phyloP scores from a whole-genome alignment of 1,140 invertebrate genomes.

The Zaprionus kolodkinae region DNA sequence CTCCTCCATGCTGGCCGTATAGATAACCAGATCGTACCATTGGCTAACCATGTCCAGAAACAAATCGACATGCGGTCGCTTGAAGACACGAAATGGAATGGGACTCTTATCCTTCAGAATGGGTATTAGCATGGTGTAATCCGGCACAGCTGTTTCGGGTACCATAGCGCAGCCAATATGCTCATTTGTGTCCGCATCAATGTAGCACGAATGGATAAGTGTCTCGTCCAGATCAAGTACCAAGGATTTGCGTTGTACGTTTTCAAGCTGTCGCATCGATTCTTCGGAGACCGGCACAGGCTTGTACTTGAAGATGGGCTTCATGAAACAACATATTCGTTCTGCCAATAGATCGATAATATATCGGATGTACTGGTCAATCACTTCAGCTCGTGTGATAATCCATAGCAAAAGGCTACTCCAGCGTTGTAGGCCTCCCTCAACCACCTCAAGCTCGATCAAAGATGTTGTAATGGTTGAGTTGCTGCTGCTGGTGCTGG shows the following conservation, averaged over 20 bases:
- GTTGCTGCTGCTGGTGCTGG: not conserved
- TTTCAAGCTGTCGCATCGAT: not conserved
- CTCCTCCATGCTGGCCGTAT: conserved; percentile 63
- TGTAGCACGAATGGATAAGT: conserved; percentile 66
- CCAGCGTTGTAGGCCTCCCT: not conserved
- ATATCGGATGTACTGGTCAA: conserved; percentile 23
- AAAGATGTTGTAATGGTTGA: not conserved
- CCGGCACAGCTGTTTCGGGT: conserved; percentile 43
- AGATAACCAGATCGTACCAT: conserved; percentile 70
- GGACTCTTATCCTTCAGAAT: conserved; percentile 2
- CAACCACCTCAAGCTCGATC: not conserved
- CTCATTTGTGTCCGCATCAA: conserved; percentile 50
- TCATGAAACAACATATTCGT: conserved; percentile 6
- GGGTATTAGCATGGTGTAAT: conserved; percentile 34
- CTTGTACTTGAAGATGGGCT: conserved; percentile 1
- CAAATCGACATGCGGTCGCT: conserved; percentile 61
- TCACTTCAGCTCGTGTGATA: not conserved
- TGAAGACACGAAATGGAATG: conserved; percentile 54
- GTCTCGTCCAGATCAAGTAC: conserved; percentile 69
- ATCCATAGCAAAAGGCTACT: not conserved
- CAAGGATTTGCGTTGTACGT: conserved; percentile 40
- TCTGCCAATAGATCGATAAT: conserved; percentile 5
- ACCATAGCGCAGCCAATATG: conserved; percentile 41
- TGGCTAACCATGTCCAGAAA: conserved; percentile 50
- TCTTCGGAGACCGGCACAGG: conserved; percentile 33